Conservation (phyloP, 2,797 vertebrate genomes). For the Mus minutoides region DNA sequence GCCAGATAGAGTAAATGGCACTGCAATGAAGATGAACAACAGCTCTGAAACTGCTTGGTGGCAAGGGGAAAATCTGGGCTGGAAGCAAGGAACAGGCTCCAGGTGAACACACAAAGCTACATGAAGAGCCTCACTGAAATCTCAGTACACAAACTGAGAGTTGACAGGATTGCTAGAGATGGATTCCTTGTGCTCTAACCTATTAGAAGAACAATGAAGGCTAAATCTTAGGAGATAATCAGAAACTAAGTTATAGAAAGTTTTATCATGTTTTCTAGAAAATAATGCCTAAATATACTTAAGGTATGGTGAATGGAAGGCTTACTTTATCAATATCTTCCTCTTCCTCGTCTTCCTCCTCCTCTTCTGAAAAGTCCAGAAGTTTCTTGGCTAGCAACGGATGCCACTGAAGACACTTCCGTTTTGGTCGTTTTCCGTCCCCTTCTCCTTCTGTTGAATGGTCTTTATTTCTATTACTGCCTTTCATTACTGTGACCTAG, state of each 20-base stretch:
- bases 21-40: neutral
- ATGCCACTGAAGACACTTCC: constrained; percentile 99
- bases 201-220: neutral
- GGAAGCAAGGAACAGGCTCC: neutral
- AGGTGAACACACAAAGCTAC: neutral
- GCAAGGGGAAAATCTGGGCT: neutral
- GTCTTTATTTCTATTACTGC: constrained; percentile 95
- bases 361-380: constrained; percentile 97
- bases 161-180: neutral
- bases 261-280: neutral
- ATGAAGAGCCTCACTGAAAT: neutral
- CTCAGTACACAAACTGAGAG: neutral
- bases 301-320: neutral
- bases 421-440: constrained; percentile 95
- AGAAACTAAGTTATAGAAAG: neutral
- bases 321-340: constrained; percentile 96
- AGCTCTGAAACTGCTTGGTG: neutral
- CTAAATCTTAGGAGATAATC: neutral
- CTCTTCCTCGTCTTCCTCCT: constrained; percentile 97
- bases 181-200: neutral
- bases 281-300: neutral
- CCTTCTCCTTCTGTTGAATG: constrained; percentile 94
- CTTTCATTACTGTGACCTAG: constrained; percentile 97
- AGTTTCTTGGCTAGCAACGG: constrained; percentile 98
- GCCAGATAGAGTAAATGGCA: neutral